phyloP scores from a whole-genome alignment of 2,888 invertebrate species.

The Malthinus flaveolus region DNA sequence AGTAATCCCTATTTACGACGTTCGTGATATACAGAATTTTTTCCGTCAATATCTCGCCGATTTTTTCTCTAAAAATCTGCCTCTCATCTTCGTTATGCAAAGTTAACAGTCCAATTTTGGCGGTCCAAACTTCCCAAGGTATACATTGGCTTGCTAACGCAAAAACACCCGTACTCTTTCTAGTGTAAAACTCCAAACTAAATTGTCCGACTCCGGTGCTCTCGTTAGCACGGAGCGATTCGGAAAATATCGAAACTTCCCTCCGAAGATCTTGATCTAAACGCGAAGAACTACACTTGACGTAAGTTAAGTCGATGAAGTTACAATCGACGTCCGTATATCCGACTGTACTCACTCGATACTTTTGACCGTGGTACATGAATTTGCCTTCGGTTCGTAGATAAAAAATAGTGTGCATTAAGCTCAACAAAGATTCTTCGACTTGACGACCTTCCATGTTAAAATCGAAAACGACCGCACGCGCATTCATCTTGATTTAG shows the following conservation, averaged over 20 bases:
- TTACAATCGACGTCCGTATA: slow-evolving; percentile 97
- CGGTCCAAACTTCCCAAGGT: slow-evolving; percentile 99
- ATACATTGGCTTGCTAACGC: slow-evolving; percentile 84
- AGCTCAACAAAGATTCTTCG: slow-evolving; percentile 87
- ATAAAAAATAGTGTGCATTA: slow-evolving; percentile 90
- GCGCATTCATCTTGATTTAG: slow-evolving; percentile 70
- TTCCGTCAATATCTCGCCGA: slow-evolving; percentile 86
- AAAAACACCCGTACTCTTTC: slow-evolving; percentile 86
- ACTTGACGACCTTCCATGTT: slow-evolving; percentile 89
- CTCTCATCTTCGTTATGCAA: slow-evolving; percentile 85
- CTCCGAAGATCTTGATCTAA: slow-evolving; percentile 73
- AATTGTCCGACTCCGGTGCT: slow-evolving; percentile 76
- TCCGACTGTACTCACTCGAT: slow-evolving; percentile 94
- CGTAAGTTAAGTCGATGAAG: slow-evolving; percentile 97
- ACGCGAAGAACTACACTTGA: slow-evolving; percentile 85
- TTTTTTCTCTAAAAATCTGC: slow-evolving; percentile 83
- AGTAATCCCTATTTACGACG: slow-evolving; percentile 94
- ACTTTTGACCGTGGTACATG: slow-evolving; percentile 89
- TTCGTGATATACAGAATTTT: slow-evolving; percentile 94
- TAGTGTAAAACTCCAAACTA: slow-evolving; percentile 93
- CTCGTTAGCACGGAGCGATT: slow-evolving; percentile 73
- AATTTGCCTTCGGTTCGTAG: slow-evolving; percentile 92
- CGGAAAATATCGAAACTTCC: slow-evolving; percentile 78
- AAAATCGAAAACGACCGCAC: slow-evolving; percentile 78
- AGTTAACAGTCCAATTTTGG: slow-evolving; percentile 85